Evolutionary conservation across 2,113 vertebrate species (phyloP).

Genomic region (Nycticorax nycticorax): DNA sequence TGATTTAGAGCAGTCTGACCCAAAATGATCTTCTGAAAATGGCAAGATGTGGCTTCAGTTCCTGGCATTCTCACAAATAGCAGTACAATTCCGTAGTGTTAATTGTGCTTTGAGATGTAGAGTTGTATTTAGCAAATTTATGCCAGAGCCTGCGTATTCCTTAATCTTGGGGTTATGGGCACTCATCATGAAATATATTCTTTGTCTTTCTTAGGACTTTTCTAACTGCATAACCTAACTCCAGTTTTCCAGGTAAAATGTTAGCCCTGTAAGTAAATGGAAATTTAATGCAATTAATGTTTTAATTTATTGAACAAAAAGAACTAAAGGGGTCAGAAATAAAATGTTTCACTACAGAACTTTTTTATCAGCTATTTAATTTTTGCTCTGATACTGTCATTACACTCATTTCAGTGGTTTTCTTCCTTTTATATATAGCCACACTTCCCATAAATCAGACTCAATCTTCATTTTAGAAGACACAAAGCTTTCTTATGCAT

Average conservation of each 20-base stretch:
- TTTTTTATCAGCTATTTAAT: not conserved
- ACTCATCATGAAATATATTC: not conserved
- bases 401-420: not conserved
- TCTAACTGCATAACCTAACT: not conserved
- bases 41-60: not conserved
- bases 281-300: not conserved
- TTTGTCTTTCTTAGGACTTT: not conserved
- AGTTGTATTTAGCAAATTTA: not conserved
- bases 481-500: not conserved
- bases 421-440: not conserved
- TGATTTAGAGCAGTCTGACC: not conserved
- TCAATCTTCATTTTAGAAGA: slow-evolving; percentile 29
- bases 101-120: not conserved
- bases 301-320: not conserved
- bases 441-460: not conserved
- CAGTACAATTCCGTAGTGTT: not conserved
- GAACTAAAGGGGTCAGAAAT: not conserved
- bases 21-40: not conserved
- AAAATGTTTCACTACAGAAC: not conserved
- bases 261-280: not conserved
- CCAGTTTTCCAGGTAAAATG: not conserved
- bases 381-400: not conserved
- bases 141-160: not conserved
- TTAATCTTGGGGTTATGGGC: not conserved
- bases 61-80: not conserved